These are phyloP conservation scores for Pheosia gnoma DNA, from an alignment of 2,888 invertebrate genomes.

Conservation along the genomic window DNA sequence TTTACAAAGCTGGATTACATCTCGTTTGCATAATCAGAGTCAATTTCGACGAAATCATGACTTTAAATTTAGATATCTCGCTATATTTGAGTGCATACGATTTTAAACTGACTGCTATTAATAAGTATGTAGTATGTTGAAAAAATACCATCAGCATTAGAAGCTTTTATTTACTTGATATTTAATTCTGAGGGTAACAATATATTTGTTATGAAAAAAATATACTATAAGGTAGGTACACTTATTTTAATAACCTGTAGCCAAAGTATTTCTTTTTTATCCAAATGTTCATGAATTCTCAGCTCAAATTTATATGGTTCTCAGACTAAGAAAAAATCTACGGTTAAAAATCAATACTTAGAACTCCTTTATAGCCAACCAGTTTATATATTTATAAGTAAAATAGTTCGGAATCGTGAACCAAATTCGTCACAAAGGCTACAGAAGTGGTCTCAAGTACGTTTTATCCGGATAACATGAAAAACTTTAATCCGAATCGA, in stretches of 20 bases:
- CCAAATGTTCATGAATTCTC: no score
- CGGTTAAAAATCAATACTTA: not conserved
- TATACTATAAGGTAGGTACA: no score
- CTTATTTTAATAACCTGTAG: no score
- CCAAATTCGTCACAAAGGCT: not conserved
- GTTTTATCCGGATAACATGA: conserved; percentile 8
- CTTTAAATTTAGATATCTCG: conserved; percentile 37
- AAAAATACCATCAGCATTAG: no score
- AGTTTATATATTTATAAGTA: not conserved
- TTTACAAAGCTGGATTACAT: conserved; percentile 62
- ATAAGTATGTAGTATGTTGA: no score
- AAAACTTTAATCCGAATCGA: conserved; percentile 5
- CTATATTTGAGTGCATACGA: not conserved
- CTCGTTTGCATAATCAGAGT: conserved; percentile 70
- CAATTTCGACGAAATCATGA: conserved; percentile 43
- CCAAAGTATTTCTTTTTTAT: no score
- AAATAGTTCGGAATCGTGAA: not conserved
- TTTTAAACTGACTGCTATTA: not conserved
- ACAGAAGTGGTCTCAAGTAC: not conserved
- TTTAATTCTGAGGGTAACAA: no score
- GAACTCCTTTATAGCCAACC: not conserved
- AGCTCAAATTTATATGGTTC: no score
- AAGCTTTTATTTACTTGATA: no score
- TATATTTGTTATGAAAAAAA: no score
- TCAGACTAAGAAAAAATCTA: no score